Evolutionary conservation across 2,888 invertebrate genomes (phyloP).

Genomic region (Neocrepidodera transversa): DNA sequence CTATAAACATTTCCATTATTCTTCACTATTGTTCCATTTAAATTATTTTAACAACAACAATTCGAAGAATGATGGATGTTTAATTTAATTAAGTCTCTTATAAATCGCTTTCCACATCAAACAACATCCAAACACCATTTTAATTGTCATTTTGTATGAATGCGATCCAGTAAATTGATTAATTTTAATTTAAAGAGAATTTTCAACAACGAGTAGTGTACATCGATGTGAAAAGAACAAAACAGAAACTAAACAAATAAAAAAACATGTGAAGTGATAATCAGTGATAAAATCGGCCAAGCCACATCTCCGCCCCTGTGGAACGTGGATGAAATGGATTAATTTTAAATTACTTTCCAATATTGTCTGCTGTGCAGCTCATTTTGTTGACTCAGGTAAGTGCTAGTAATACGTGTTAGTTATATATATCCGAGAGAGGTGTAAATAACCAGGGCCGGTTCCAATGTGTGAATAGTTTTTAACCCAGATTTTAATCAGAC

Average conservation of each 20-base stretch:
- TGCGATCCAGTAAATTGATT: not conserved
- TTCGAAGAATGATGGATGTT: too few species aligned
- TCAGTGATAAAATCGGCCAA: not conserved
- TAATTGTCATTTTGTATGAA: not conserved
- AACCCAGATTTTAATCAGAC: too few species aligned
- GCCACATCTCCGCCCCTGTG: not conserved
- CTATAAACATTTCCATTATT: too few species aligned
- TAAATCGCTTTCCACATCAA: too few species aligned
- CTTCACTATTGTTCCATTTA: too few species aligned
- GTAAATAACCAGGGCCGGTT: not conserved
- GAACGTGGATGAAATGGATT: conserved; percentile 16
- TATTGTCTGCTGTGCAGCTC: conserved; percentile 1
- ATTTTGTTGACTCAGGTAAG: conserved; percentile 20
- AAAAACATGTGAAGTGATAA: conserved; percentile 26
- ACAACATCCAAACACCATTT: not conserved
- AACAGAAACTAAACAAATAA: conserved; percentile 1
- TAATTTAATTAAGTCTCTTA: too few species aligned
- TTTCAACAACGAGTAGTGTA: conserved; percentile 26
- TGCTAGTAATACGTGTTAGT: not conserved
- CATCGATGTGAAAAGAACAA: conserved; percentile 24
- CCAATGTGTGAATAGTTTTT: too few species aligned
- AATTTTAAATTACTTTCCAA: conserved; percentile 10
- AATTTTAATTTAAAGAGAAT: not conserved
- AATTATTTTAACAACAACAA: too few species aligned
- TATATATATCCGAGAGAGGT: not conserved